Evolutionary conservation across 2,113 vertebrate genomes (phyloP), one percentile per base, ranked within the genome.

Genomic region (Spea bombifrons): DNA sequence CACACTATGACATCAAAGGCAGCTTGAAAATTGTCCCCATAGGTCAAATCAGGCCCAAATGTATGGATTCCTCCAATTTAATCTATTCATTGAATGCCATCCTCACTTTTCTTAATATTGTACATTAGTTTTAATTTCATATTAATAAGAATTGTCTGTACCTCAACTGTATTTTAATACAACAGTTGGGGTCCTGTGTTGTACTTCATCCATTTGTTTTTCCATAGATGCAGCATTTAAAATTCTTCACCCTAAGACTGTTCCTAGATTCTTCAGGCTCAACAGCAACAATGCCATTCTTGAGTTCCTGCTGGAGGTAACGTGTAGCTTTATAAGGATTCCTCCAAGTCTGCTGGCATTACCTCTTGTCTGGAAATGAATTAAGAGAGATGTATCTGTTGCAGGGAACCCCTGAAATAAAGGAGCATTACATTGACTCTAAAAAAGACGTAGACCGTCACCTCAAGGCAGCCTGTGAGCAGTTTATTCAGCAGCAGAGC

Each of bases 211-310:
- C 61, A 64, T 3, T 64, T n/a, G 10, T 75, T 87, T 82, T 45
- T 93, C 90, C 88, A 88, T 89, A 99, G 97, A 97, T 87, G 97
- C 97, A 81, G 97, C 97, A 43, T 97, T 98, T 93, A 99, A 99
- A 93, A 98, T 99, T 89, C 92, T 99, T 82, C 96, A 98, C 86
- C 97, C 97, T 75, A 97, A 91, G 91, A 86, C 94, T 75, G 95
- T 99, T 85, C 94, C 96, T 67, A 93, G 92, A 82, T 96, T 98
- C 89, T 99, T 99, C 90, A 92, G 94, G 83, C 87, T 98, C 66
- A 99, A 96, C 90, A 99, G 97, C 91, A 95, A 96, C 90, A 99
- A 99, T 71, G 97, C 97, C 83, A 94, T 99, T 86, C 95, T 99
- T 81, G 96, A 99, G 88, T 99, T 99, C 88, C 89, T 99, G 66